Percentiles rank a stretch among this genome's conserved stretches.
Conservation (phyloP, 2,888 invertebrate species). For the Crematogaster levior region DNA sequence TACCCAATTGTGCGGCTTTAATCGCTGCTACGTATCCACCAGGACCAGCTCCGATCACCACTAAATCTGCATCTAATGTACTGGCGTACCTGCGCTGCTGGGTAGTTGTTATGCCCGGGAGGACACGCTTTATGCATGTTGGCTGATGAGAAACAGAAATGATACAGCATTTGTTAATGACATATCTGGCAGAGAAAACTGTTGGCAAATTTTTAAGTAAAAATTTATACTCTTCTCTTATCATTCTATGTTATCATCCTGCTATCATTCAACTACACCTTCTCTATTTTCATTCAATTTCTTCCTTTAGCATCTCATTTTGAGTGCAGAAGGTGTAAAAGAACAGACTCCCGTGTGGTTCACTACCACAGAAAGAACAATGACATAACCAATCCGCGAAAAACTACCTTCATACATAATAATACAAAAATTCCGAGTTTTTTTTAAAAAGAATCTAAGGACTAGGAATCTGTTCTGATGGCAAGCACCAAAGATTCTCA, state of each 20-base stretch:
- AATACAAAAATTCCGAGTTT: constrained; percentile 2
- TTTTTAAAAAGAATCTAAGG: no score
- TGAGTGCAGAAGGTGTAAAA: neutral
- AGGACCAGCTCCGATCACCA: constrained; percentile 99
- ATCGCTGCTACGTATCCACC: constrained; percentile 99
- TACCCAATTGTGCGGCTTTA: constrained; percentile 98
- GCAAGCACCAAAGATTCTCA: neutral
- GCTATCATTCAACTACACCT: neutral
- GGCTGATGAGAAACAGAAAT: constrained; percentile 77
- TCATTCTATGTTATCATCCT: neutral
- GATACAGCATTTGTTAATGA: neutral
- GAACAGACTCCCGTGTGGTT: constrained; percentile 14
- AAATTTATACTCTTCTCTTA: neutral
- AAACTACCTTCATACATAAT: neutral
- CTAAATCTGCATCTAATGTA: constrained; percentile 94
- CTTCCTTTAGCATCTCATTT: neutral
- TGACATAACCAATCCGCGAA: constrained; percentile 78
- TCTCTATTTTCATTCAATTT: neutral
- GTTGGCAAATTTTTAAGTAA: neutral
- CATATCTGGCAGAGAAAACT: neutral
- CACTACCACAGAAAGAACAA: constrained; percentile 46
- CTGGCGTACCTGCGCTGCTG: constrained; percentile 89
- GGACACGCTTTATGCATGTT: constrained; percentile 80
- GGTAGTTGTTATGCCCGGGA: constrained; percentile 82
- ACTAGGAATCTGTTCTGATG: no score